Conservation (phyloP, 2,797 vertebrate genomes). For the Phataginus tricuspis region DNA sequence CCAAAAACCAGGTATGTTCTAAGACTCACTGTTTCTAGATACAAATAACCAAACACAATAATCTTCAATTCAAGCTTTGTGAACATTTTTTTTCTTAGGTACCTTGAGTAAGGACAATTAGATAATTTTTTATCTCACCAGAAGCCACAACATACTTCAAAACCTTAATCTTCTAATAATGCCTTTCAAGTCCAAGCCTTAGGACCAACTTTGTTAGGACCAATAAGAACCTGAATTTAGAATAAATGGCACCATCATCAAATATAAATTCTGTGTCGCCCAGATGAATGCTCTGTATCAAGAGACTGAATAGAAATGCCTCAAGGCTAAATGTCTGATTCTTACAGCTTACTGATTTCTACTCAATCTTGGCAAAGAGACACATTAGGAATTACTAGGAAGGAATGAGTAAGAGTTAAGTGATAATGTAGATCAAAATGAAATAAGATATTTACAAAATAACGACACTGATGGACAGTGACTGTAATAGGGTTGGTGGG, state of each 20-base stretch:
- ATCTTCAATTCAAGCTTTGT: neutral
- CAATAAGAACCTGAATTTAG: constrained; percentile 22
- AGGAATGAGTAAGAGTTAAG: neutral
- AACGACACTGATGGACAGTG: no score
- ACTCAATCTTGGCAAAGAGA: neutral
- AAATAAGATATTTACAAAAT: neutral
- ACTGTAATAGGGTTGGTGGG: no score
- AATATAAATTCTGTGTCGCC: neutral
- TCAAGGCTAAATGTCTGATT: neutral
- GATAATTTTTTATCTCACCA: neutral
- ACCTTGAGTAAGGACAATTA: neutral
- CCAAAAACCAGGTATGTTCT: neutral
- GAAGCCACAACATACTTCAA: neutral
- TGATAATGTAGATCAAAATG: neutral
- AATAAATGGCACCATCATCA: neutral
- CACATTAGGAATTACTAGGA: neutral
- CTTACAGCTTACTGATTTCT: neutral
- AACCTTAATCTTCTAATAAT: constrained; percentile 33
- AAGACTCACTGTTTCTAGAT: neutral
- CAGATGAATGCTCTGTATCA: neutral
- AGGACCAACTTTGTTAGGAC: neutral
- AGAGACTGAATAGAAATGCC: neutral
- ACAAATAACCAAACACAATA: neutral
- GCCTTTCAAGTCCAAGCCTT: constrained; percentile 12
- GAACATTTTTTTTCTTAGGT: neutral